These are phyloP conservation scores for Geophilus truncorum DNA, from an alignment of 2,888 invertebrate genomes.

Conservation along the genomic window DNA sequence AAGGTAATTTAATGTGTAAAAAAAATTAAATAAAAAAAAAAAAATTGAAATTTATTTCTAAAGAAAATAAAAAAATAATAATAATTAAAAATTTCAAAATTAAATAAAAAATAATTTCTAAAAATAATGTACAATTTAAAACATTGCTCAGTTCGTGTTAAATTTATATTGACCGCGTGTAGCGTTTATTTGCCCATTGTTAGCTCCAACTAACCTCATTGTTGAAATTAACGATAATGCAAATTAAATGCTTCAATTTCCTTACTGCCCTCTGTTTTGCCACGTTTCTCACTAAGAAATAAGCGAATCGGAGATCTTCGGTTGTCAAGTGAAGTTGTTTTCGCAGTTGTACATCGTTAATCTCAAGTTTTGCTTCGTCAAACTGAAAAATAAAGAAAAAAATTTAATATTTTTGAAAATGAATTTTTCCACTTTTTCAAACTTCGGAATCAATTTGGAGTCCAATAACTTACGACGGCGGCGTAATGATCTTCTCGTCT, in stretches of 20 bases:
- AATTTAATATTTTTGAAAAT: not conserved
- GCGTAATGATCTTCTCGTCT: conserved; percentile 20
- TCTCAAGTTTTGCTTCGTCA: conserved; percentile 79
- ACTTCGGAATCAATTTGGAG: conserved; percentile 62
- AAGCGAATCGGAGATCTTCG: conserved; percentile 92
- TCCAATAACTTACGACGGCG: conserved; percentile 38
- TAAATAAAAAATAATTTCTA: too few species aligned
- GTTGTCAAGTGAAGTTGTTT: conserved; percentile 82
- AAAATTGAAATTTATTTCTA: too few species aligned
- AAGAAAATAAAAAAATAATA: too few species aligned
- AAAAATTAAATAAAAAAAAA: too few species aligned
- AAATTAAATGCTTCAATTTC: conserved; percentile 84
- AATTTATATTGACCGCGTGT: too few species aligned
- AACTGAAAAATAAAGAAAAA: conserved; percentile 51
- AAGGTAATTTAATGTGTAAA: too few species aligned
- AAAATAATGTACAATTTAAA: too few species aligned
- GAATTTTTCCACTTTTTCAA: conserved; percentile 51
- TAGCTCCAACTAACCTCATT: too few species aligned
- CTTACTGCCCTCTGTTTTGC: conserved; percentile 62
- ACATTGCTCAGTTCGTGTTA: too few species aligned
- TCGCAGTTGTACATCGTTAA: conserved; percentile 70
- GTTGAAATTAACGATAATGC: too few species aligned
- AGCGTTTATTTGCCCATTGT: too few species aligned
- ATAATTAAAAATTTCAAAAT: too few species aligned
- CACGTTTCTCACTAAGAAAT: conserved; percentile 74